Conservation (phyloP, 2,797 vertebrate species). For the Florisuga fusca region DNA sequence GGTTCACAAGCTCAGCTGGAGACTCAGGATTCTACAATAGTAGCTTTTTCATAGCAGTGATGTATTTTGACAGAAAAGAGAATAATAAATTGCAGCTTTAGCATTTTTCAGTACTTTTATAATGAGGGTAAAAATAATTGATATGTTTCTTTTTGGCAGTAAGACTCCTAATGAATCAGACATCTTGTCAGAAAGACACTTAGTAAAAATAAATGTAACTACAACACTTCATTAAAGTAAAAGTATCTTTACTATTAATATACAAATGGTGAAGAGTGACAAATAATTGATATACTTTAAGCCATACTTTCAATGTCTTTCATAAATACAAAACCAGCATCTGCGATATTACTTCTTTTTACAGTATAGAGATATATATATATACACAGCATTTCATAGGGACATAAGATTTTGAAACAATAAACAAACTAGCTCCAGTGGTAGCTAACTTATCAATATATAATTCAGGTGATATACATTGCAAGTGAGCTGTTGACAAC, state of each 20-base stretch:
- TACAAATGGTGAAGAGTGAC: constrained; percentile 86
- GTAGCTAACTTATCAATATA: constrained; percentile 69
- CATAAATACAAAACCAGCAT: constrained; percentile 87
- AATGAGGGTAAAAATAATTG: neutral
- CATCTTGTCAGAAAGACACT: constrained; percentile 29
- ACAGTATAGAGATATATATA: constrained; percentile 81
- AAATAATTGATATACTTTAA: constrained; percentile 82
- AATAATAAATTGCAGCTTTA: constrained; percentile 20
- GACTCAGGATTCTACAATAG: neutral
- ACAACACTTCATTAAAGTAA: constrained; percentile 82
- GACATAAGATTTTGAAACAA: constrained; percentile 77
- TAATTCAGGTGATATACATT: constrained; percentile 67
- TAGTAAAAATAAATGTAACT: constrained; percentile 72
- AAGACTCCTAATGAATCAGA: neutral
- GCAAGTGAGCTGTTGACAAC: constrained; percentile 61
- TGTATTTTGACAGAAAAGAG: constrained; percentile 41
- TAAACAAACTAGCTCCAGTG: constrained; percentile 69
- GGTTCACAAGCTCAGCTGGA: neutral
- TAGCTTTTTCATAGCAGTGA: neutral
- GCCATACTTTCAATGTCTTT: constrained; percentile 83
- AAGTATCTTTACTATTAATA: constrained; percentile 87
- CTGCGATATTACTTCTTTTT: constrained; percentile 79
- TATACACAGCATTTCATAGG: constrained; percentile 81
- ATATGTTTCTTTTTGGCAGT: neutral
- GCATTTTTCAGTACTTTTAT: neutral